Evolutionary conservation across 2,888 invertebrate genomes (phyloP).

Genomic region (Lithophane ornitopus): DNA sequence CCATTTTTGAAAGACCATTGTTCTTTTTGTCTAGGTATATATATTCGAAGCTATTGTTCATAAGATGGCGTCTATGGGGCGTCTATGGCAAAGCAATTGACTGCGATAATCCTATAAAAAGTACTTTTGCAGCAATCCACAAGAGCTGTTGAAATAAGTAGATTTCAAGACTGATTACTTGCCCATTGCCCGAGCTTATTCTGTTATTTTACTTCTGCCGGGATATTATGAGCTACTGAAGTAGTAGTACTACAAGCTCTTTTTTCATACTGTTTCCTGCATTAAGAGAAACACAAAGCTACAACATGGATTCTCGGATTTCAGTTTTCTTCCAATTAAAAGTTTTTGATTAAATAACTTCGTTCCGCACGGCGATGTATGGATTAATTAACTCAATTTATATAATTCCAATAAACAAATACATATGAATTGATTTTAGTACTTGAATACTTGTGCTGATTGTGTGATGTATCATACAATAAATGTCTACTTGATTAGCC

Average conservation of each 20-base stretch:
- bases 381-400: conserved; percentile 42
- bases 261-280: conserved; percentile 30
- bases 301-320: conserved; percentile 36
- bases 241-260: conserved; percentile 13
- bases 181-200: conserved; percentile 11
- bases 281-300: conserved; percentile 40
- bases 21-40: neutral
- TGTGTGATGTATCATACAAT: conserved; percentile 38
- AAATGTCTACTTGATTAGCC: conserved; percentile 55
- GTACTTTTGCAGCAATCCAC: neutral
- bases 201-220: conserved; percentile 16
- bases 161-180: conserved; percentile 17
- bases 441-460: conserved; percentile 39
- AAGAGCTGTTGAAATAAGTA: neutral
- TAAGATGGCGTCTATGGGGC: no score
- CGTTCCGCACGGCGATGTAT: conserved; percentile 25
- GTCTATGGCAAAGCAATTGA: neutral
- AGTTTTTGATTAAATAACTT: conserved; percentile 61
- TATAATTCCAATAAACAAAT: conserved; percentile 35
- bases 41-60: neutral
- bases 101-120: neutral
- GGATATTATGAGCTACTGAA: conserved; percentile 36
- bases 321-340: conserved; percentile 61
- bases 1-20: neutral
- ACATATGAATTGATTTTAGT: conserved; percentile 37